Percentiles rank a stretch among this genome's conserved stretches.
Conservation (phyloP, 2,888 invertebrate species). For the Netelia inedita region DNA sequence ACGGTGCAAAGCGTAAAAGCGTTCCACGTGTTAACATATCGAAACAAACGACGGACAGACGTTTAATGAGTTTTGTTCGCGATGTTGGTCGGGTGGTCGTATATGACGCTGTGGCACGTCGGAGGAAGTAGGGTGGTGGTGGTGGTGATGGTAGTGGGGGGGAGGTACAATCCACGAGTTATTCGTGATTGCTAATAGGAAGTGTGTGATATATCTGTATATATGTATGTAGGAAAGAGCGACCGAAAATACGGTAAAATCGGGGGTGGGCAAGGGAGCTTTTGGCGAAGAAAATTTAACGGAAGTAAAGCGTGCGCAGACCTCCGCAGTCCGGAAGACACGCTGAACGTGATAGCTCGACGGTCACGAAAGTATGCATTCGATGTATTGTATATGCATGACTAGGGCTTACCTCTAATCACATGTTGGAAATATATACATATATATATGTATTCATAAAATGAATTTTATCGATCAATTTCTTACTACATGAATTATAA, state of each 20-base stretch:
- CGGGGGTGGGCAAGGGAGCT: not conserved
- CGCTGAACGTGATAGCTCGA: conserved; percentile 66
- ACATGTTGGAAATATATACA: conserved; percentile 7
- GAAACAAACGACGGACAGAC: conserved; percentile 84
- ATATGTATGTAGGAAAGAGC: conserved; percentile 23
- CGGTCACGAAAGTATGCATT: conserved; percentile 60
- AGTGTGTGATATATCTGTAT: conserved; percentile 23
- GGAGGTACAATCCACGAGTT: conserved; percentile 34
- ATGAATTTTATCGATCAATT: conserved; percentile 32
- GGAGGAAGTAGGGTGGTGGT: conserved; percentile 1
- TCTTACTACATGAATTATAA: not conserved
- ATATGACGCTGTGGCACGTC: conserved; percentile 66
- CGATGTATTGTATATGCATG: not conserved
- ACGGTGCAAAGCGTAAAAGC: conserved; percentile 19
- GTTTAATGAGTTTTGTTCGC: conserved; percentile 83
- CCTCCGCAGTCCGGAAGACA: conserved; percentile 74
- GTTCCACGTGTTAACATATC: conserved; percentile 75
- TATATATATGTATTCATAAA: not conserved
- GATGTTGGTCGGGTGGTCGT: conserved; percentile 60
- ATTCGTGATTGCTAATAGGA: conserved; percentile 79
- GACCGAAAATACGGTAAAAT: conserved; percentile 65
- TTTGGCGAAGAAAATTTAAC: conserved; percentile 76
- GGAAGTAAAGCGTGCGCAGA: conserved; percentile 78
- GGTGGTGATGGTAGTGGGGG: not conserved
- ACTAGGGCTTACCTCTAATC: not conserved